A percentile compares a stretch with the other conserved stretches of the same genome.
Conservation (phyloP, 2,797 vertebrate genomes). For the Enteromius unitaeniatus region DNA sequence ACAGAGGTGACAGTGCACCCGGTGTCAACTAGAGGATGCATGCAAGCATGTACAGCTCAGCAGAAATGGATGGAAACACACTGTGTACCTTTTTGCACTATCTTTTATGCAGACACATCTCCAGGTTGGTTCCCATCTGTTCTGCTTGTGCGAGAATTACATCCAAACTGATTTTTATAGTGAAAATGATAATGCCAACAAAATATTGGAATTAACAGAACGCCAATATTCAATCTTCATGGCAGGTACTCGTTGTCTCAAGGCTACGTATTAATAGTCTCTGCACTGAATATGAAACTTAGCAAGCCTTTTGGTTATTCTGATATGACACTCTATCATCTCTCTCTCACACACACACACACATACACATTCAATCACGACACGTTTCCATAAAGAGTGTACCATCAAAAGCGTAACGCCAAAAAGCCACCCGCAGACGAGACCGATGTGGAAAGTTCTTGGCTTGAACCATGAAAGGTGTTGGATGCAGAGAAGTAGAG, state of each 20-base stretch:
- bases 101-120: slow-evolving; percentile 4
- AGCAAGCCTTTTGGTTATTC: slow-evolving; percentile 58
- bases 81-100: not conserved
- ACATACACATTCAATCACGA: slow-evolving; percentile 34
- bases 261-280: slow-evolving; percentile 55
- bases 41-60: slow-evolving; percentile 57
- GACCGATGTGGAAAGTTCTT: slow-evolving; percentile 12
- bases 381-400: slow-evolving; percentile 23
- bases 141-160: slow-evolving; percentile 41
- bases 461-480: slow-evolving; percentile 1
- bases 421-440: slow-evolving; percentile 17
- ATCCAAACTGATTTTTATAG: slow-evolving; percentile 26
- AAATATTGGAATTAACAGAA: slow-evolving; percentile 43
- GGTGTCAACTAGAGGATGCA: slow-evolving; percentile 51
- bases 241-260: slow-evolving; percentile 42
- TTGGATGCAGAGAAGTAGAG: slow-evolving; percentile 21
- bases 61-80: slow-evolving; percentile 44
- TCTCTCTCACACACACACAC: not conserved
- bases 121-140: slow-evolving; percentile 20
- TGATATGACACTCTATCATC: slow-evolving; percentile 23
- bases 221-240: slow-evolving; percentile 51
- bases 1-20: slow-evolving; percentile 40
- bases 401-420: slow-evolving; percentile 52
- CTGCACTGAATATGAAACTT: slow-evolving; percentile 53
- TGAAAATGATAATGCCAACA: slow-evolving; percentile 44